phyloP scores from a whole-genome alignment of 2,888 invertebrate species.

The Dugesia japonica region DNA sequence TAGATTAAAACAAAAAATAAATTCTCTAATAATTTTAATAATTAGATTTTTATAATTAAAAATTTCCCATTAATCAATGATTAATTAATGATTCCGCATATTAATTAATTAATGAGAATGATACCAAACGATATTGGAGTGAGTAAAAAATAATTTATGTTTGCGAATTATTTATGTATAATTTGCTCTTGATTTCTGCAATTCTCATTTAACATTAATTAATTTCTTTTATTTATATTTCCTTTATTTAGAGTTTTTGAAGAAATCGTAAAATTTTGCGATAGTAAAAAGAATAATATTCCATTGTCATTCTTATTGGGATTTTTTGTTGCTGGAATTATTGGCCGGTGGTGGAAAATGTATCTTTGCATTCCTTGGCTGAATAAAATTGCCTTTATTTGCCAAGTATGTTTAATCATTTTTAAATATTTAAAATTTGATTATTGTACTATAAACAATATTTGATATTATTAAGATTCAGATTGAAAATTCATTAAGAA shows the following conservation, averaged over 20 bases:
- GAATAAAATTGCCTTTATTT: conserved; percentile 31
- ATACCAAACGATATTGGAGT: background rate
- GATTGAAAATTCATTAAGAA: no score
- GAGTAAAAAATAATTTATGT: background rate
- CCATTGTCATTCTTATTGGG: conserved; percentile 34
- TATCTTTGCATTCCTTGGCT: conserved; percentile 35
- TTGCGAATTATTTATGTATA: background rate
- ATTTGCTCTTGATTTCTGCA: no score
- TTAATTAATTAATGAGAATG: background rate
- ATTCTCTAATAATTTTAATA: no score
- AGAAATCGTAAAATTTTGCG: conserved; percentile 34
- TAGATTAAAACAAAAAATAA: no score
- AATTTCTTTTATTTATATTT: background rate
- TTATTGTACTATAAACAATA: no score
- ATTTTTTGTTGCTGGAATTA: conserved; percentile 35
- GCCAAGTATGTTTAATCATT: conserved; percentile 27
- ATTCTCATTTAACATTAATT: no score
- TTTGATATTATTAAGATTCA: no score
- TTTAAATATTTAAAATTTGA: no score
- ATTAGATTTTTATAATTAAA: no score
- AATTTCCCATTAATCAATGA: no score
- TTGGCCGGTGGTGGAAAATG: conserved; percentile 35
- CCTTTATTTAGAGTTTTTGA: conserved; percentile 31
- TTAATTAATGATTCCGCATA: no score
- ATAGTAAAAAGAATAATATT: conserved; percentile 34